These are phyloP conservation scores for Octodon degus DNA, from an alignment of 2,113 vertebrate species.

Conservation along the genomic window DNA sequence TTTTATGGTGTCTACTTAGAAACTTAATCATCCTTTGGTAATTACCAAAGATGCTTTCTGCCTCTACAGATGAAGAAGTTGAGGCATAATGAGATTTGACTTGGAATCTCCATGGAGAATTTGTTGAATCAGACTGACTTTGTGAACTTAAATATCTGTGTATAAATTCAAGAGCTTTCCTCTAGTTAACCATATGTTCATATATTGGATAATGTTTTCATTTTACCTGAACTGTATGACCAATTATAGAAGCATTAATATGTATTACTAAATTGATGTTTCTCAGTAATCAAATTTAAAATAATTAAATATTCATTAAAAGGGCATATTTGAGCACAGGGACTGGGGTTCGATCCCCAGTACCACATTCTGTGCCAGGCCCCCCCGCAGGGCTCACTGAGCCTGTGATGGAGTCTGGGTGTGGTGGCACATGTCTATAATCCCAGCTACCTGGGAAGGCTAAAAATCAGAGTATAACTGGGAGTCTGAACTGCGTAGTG, in stretches of 20 bases:
- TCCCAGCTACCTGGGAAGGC: too few species aligned
- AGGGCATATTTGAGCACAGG: background rate
- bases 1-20: constrained; percentile 38
- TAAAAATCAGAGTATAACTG: too few species aligned
- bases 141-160: background rate
- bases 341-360: too few species aligned
- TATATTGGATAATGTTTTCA: constrained; percentile 6
- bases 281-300: constrained; percentile 17
- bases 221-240: background rate
- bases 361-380: too few species aligned
- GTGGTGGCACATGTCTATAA: too few species aligned
- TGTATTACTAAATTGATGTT: background rate
- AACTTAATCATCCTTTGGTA: background rate
- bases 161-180: constrained; percentile 12
- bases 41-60: background rate
- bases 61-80: background rate
- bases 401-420: too few species aligned
- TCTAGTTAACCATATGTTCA: background rate
- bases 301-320: constrained; percentile 40
- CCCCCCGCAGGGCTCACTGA: too few species aligned
- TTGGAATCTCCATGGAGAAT: constrained; percentile 8
- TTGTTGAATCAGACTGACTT: constrained; percentile 29
- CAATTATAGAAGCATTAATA: constrained; percentile 8
- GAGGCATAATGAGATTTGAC: background rate
- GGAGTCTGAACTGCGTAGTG: too few species aligned